phyloP scores from a whole-genome alignment of 2,888 invertebrate species.

The Scaptodrosophila latifasciaeformis region DNA sequence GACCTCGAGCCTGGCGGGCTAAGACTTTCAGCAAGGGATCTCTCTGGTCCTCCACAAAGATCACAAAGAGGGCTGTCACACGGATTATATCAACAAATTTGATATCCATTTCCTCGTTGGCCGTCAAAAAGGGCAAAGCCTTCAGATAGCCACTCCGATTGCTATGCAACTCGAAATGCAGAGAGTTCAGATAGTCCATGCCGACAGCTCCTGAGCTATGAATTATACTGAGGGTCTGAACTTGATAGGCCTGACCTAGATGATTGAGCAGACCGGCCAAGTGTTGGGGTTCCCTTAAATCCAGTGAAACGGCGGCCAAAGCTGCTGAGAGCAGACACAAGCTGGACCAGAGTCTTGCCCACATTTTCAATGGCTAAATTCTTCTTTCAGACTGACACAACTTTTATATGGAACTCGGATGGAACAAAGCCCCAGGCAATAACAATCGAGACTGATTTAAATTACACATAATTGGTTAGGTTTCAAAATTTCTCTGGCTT shows the following conservation, averaged over 20 bases:
- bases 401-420: too few relatives aligned
- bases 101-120: slow-evolving; percentile 1
- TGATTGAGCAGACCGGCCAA: slow-evolving; percentile 31
- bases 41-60: slow-evolving; percentile 31
- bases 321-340: too few relatives aligned
- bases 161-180: slow-evolving; percentile 16
- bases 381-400: too few relatives aligned
- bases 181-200: slow-evolving; percentile 18
- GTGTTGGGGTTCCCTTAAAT: slow-evolving; percentile 12
- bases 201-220: slow-evolving; percentile 20
- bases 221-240: slow-evolving; percentile 29
- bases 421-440: too few relatives aligned
- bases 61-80: slow-evolving; percentile 31
- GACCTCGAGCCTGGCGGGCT: slow-evolving; percentile 22
- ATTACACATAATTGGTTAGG: too few relatives aligned
- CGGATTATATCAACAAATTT: slow-evolving; percentile 12
- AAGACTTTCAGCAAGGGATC: slow-evolving; percentile 37
- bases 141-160: slow-evolving; percentile 33
- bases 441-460: too few relatives aligned
- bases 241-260: slow-evolving; percentile 33
- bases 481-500: too few relatives aligned
- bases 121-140: slow-evolving; percentile 29
- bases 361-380: too few relatives aligned
- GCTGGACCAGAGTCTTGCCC: too few relatives aligned
- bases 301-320: neutral